Evolutionary conservation across 2,888 invertebrate genomes (phyloP).

Genomic region (Frankliniella fusca): DNA sequence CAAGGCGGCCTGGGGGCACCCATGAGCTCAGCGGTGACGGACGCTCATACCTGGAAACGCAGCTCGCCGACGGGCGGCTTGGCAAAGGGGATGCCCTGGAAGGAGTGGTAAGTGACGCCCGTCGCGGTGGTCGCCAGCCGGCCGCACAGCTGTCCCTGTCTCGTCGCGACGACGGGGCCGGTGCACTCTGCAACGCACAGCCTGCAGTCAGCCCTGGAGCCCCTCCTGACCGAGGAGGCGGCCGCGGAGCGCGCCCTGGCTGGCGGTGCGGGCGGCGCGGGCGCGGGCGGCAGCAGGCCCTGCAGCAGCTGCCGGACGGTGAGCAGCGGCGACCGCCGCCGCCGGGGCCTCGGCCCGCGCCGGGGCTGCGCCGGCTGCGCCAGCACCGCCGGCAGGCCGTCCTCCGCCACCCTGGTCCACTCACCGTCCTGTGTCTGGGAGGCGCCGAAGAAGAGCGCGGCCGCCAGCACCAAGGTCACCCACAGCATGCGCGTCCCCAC

Average conservation of each 20-base stretch:
- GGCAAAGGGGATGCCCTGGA: conserved; percentile 11
- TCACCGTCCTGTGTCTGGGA: conserved; percentile 12
- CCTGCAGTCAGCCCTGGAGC: no score
- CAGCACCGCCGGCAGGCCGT: background rate
- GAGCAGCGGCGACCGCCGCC: background rate
- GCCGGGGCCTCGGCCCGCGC: background rate
- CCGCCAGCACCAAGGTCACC: background rate
- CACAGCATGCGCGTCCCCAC: background rate
- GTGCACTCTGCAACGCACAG: conserved; percentile 18
- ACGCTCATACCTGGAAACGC: background rate
- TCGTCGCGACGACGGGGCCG: background rate
- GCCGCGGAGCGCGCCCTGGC: background rate
- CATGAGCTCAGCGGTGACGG: background rate
- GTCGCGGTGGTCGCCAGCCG: background rate
- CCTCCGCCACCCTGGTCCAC: background rate
- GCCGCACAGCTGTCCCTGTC: background rate
- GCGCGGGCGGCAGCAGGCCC: no score
- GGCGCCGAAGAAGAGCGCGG: background rate
- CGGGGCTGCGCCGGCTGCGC: background rate
- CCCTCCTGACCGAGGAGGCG: background rate
- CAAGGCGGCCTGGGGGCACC: background rate
- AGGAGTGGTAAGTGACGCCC: background rate
- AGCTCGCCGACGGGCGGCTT: conserved; percentile 18
- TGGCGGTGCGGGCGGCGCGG: background rate
- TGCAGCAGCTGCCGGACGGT: no score